Conservation (phyloP, 2,888 invertebrate genomes). For the Esperia sulphurella region DNA sequence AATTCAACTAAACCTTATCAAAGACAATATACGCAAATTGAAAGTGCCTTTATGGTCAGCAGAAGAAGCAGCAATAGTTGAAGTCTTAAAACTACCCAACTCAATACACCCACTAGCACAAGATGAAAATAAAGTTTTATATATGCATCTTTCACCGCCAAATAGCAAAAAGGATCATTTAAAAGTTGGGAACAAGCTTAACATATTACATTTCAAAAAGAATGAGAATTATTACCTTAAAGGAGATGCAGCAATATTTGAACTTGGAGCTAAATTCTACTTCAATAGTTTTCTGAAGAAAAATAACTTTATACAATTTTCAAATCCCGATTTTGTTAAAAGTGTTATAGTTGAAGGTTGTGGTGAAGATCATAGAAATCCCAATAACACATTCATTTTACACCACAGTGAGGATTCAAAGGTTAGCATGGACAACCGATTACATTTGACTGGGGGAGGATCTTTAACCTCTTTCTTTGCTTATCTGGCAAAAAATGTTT, state of each 20-base stretch:
- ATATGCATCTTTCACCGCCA: constrained; percentile 37
- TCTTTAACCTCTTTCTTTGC: constrained; percentile 87
- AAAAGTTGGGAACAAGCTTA: constrained; percentile 71
- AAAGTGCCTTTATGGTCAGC: constrained; percentile 84
- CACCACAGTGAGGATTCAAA: constrained; percentile 77
- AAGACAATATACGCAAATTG: constrained; percentile 82
- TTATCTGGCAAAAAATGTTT: constrained; percentile 83
- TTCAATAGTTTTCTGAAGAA: constrained; percentile 61
- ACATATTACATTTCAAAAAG: constrained; percentile 79
- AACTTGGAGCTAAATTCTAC: constrained; percentile 79
- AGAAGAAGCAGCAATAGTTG: constrained; percentile 83
- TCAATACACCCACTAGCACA: constrained; percentile 81
- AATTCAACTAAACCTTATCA: constrained; percentile 74
- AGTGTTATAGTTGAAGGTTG: constrained; percentile 88
- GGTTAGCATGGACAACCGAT: constrained; percentile 73
- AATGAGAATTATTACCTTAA: constrained; percentile 81
- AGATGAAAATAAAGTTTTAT: constrained; percentile 44
- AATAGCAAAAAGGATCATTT: constrained; percentile 69
- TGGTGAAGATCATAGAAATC: constrained; percentile 78
- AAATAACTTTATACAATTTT: constrained; percentile 81
- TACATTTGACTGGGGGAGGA: constrained; percentile 88
- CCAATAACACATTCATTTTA: constrained; percentile 79
- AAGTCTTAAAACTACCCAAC: constrained; percentile 85
- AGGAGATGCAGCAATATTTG: constrained; percentile 85
- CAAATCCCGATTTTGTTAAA: constrained; percentile 88